Base-by-base conservation (phyloP, 2,888 invertebrate species). In the Erebia aethiops region DNA sequence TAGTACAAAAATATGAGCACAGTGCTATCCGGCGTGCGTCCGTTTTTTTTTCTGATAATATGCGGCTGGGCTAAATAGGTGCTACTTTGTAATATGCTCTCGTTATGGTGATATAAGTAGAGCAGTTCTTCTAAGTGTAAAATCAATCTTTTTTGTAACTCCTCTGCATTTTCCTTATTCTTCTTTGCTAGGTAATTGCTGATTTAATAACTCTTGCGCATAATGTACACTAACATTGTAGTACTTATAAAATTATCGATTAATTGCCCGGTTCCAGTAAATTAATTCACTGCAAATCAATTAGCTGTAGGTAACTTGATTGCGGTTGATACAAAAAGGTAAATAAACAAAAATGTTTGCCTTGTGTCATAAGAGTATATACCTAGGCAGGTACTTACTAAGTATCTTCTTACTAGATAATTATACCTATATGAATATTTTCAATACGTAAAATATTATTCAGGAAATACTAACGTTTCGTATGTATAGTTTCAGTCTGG, bases 81-180 rank as follows among this genome's bases (percentile, higher is more conserved):
- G 51, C 64, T 52, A 54, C 64, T 64, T 35, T 52, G 14, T 7
- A 49, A 62, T 18, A 35, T 35, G 46, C 21, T 62, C 62, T 49
- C 46, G 26, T 49, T 49, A 26, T 62, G 21, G 61, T 43, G 18
- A 18, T 46, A 16, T 43, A 61, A 61, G 13, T 61, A 18, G 16
- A 61, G 13, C 61, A 61, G 18, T 4, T 58, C 16, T 43, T n/a
- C 16, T 10, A n/a, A 60, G 41, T 43, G 41, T 43, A 16, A 43
- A 60, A 41, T n/a, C 8, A 35, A 14, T 57, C 35, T 58, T 58
- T 7, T n/a, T 58, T 41, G 16, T 43, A 60, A 43, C 35, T 41
- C 60, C 5, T 16, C 26, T 26, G 14, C 3, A 16, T 60, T 60
- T 41, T 60, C 41, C 16, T 60, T 41, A 9, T 60, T 60, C 11